phyloP scores from a whole-genome alignment of 2,888 invertebrate genomes.

The Morpho deidamia region DNA sequence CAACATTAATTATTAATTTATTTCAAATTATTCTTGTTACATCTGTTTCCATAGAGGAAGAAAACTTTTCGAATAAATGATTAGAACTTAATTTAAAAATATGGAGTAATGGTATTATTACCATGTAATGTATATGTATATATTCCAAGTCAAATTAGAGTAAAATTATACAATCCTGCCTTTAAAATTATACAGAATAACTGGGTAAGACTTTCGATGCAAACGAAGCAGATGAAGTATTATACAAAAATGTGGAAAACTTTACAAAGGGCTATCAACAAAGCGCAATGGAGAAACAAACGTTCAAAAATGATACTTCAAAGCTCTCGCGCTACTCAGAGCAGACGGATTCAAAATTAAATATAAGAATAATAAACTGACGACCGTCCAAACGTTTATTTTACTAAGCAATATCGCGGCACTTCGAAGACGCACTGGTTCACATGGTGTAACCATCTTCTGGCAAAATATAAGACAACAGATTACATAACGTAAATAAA shows the following conservation, averaged over 20 bases:
- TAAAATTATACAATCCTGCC: too few species aligned
- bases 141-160: too few species aligned
- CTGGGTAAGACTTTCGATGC: not conserved
- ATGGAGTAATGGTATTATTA: too few species aligned
- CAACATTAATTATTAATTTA: too few species aligned
- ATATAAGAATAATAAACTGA: slow-evolving; percentile 63
- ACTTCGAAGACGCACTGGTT: slow-evolving; percentile 48
- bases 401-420: slow-evolving; percentile 52
- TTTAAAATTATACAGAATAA: too few species aligned
- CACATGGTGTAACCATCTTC: slow-evolving; percentile 15
- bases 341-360: slow-evolving; percentile 62
- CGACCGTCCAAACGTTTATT: slow-evolving; percentile 45
- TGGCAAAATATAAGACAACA: not conserved
- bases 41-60: too few species aligned
- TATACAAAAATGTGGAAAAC: slow-evolving; percentile 17
- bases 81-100: too few species aligned
- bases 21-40: too few species aligned
- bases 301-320: slow-evolving; percentile 38
- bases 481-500: not conserved
- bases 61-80: too few species aligned
- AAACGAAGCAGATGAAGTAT: not conserved
- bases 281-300: slow-evolving; percentile 23
- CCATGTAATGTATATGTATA: too few species aligned
- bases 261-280: slow-evolving; percentile 19
- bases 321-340: slow-evolving; percentile 47